Conservation (phyloP, 1,140 invertebrate genomes). For the Pseudomyrmex cubaensis region DNA sequence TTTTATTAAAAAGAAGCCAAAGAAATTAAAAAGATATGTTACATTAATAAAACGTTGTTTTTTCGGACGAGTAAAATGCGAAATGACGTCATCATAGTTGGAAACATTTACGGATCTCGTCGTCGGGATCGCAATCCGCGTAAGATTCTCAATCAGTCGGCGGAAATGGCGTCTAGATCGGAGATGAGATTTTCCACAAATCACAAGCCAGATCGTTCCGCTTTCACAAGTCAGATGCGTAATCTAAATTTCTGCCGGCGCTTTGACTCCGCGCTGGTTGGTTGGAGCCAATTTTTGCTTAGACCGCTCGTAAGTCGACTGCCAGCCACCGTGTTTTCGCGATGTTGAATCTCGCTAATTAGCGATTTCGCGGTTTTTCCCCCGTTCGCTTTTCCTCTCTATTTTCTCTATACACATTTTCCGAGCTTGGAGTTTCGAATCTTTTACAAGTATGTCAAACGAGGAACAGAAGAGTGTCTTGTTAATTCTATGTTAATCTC, state of each 20-base stretch:
- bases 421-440: slow-evolving; percentile 32
- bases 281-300: slow-evolving; percentile 44
- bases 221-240: slow-evolving; percentile 10
- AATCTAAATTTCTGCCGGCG: slow-evolving; percentile 55
- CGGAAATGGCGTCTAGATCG: slow-evolving; percentile 75
- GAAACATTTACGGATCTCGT: slow-evolving; percentile 35
- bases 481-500: no score
- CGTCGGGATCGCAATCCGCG: slow-evolving; percentile 28
- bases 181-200: slow-evolving; percentile 74
- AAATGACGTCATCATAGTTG: slow-evolving; percentile 14
- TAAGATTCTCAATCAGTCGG: slow-evolving; percentile 73
- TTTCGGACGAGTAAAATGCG: not conserved
- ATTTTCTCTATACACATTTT: slow-evolving; percentile 5
- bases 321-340: slow-evolving; percentile 25
- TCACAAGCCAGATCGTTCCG: slow-evolving; percentile 52
- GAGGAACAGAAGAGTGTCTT: no score
- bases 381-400: slow-evolving; percentile 7
- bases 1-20: no score
- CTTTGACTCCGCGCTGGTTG: slow-evolving; percentile 12
- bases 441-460: slow-evolving; percentile 22
- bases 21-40: no score
- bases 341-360: slow-evolving; percentile 64
- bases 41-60: not conserved
- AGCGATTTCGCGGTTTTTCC: slow-evolving; percentile 51
- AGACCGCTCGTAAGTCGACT: slow-evolving; percentile 12